Evolutionary conservation across 2,797 vertebrate genomes (phyloP), one percentile per base, ranked within the genome.

Genomic region (Centropyge bicolor): DNA sequence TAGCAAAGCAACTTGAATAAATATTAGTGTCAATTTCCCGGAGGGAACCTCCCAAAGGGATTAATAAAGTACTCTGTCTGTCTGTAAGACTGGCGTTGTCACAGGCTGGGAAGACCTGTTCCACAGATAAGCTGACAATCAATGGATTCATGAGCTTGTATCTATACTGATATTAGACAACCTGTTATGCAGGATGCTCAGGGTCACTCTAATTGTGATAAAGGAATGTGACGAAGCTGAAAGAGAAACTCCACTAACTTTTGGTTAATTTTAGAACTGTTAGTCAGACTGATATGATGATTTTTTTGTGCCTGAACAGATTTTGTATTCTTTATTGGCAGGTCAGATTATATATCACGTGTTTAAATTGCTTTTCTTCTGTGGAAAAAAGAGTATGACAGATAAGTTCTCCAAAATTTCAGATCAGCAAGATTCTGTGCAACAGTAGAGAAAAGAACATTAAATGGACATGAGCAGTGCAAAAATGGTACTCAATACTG

Each of bases 141-240:
- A 56, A 36, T 22, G 8, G 16, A n/a, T 64, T n/a, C 11, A 24
- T 4, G 24, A 3, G 31, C 31, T 14, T 41, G 35, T 12, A 74
- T 16, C 36, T 57, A 78, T 73, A 61, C 51, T 35, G 4, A n/a
- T 40, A 14, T 12, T 13, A 60, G 20, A 65, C 2, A 64, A 45
- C 74, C 35, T 56, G 83, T 76, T 64, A 52, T 41, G 40, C 70
- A 51, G 41, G 74, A 46, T 24, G 40, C 59, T 61, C n/a, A 68
- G 48, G 54, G 16, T 59, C 1, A 60, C 24, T 54, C 3, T 61
- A 12, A 24, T 13, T 1, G 11, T 6, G 27, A 22, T 6, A 38
- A 40, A n/a, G 38, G 1, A 38, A 16, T 31, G 43, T 73, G 17
- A 27, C 10, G 20, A 63, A n/a, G 17, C 31, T 46, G 17, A 40